These are phyloP conservation scores for Ariolimax columbianus DNA, from an alignment of 2,888 invertebrate species.

Conservation along the genomic window DNA sequence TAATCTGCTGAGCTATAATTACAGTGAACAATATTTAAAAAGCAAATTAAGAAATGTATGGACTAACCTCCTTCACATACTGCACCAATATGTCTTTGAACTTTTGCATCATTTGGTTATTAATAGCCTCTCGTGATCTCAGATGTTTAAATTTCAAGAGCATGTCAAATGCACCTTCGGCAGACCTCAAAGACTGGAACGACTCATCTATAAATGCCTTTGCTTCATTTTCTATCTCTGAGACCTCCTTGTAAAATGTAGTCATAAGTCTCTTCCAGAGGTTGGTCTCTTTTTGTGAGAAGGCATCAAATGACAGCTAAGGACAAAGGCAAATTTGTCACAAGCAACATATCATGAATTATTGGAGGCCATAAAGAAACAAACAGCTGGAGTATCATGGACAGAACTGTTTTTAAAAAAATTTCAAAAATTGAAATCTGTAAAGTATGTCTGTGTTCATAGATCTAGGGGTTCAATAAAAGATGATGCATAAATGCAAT, in stretches of 20 bases:
- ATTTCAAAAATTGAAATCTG: no score
- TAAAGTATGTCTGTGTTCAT: no score
- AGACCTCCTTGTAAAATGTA: conserved; percentile 87
- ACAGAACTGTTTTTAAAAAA: no score
- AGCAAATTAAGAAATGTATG: not conserved
- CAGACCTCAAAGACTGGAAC: conserved; percentile 88
- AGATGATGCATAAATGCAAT: no score
- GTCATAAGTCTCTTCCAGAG: conserved; percentile 92
- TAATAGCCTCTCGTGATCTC: conserved; percentile 87
- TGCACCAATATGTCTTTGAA: conserved; percentile 91
- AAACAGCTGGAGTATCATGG: no score
- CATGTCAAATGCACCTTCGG: conserved; percentile 89
- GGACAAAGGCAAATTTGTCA: conserved; percentile 45
- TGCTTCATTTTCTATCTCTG: conserved; percentile 87
- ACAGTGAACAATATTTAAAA: no score
- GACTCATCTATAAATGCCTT: conserved; percentile 91
- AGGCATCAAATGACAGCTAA: conserved; percentile 87
- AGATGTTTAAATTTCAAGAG: conserved; percentile 89
- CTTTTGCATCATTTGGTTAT: conserved; percentile 87
- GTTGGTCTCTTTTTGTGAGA: conserved; percentile 87
- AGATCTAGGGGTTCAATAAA: no score
- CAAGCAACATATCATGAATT: not conserved
- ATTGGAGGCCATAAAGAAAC: no score
- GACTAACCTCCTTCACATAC: conserved; percentile 88
- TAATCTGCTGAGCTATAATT: no score